A percentile compares a stretch with the other conserved stretches of the same genome.
Evolutionary conservation across 2,797 vertebrate genomes (phyloP).

Genomic region (Falco biarmicus): DNA sequence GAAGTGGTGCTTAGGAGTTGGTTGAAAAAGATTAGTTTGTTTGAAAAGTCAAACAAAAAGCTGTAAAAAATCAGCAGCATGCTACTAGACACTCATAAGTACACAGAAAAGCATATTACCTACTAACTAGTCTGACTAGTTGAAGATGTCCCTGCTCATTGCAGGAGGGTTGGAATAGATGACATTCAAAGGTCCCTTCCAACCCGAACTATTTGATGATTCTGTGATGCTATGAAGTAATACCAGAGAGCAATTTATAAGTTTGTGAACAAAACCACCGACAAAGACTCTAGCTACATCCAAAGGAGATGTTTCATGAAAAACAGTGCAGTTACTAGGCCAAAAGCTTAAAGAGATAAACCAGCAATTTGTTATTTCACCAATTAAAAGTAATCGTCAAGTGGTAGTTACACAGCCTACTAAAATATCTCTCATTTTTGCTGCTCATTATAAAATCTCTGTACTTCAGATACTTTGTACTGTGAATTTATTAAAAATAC

Average conservation of each 20-base stretch:
- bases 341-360: constrained; percentile 51
- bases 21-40: background rate
- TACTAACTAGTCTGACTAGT: background rate
- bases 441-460: constrained; percentile 20
- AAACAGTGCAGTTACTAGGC: background rate
- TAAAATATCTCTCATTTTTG: background rate
- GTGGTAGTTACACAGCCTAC: background rate
- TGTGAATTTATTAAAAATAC: background rate
- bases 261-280: background rate
- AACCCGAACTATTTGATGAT: background rate
- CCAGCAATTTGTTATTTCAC: constrained; percentile 32
- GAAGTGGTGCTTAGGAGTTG: background rate
- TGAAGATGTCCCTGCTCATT: background rate
- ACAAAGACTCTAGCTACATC: constrained; percentile 2
- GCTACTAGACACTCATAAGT: background rate
- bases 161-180: too few species aligned
- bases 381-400: constrained; percentile 30
- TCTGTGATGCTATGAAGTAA: background rate
- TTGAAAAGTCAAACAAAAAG: background rate
- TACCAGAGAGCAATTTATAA: background rate
- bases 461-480: background rate
- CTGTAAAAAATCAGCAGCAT: background rate
- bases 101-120: background rate
- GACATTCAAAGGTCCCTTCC: background rate
- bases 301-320: background rate